Conservation (phyloP, 2,113 vertebrate genomes). For the Platanista minor region DNA sequence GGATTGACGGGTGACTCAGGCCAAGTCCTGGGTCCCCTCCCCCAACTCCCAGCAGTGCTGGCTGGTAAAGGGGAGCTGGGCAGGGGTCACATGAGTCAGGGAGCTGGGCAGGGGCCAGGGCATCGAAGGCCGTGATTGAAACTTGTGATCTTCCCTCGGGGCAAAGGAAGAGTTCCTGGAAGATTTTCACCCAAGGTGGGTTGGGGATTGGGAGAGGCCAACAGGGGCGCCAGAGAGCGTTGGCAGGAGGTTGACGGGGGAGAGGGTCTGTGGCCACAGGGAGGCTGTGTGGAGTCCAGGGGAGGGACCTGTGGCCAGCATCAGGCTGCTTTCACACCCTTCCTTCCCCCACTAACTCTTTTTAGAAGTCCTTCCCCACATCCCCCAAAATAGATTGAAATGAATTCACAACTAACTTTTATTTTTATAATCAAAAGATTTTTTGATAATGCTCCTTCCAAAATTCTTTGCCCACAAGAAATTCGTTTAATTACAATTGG, state of each 20-base stretch:
- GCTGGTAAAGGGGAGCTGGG: too few species aligned
- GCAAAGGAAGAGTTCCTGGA: neutral
- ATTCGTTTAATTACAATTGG: neutral
- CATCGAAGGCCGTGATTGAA: neutral
- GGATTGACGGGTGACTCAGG: too few species aligned
- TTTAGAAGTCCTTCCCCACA: neutral
- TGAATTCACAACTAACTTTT: neutral
- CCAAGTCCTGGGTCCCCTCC: neutral
- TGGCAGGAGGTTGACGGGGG: too few species aligned
- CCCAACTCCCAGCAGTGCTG: rapidly evolving
- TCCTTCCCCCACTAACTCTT: neutral
- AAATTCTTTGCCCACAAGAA: neutral
- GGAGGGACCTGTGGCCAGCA: too few species aligned
- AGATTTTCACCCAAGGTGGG: neutral
- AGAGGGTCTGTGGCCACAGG: too few species aligned
- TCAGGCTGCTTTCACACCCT: too few species aligned
- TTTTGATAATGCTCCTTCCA: neutral
- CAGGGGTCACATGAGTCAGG: neutral
- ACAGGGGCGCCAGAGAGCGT: neutral
- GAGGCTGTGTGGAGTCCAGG: neutral
- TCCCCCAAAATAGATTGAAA: neutral
- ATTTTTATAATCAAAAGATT: neutral
- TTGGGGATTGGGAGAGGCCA: neutral
- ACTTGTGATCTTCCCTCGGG: neutral
- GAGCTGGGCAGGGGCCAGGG: neutral